Evolutionary conservation across 2,888 invertebrate genomes (phyloP).

Genomic region (Archaeoteleia sp.): DNA sequence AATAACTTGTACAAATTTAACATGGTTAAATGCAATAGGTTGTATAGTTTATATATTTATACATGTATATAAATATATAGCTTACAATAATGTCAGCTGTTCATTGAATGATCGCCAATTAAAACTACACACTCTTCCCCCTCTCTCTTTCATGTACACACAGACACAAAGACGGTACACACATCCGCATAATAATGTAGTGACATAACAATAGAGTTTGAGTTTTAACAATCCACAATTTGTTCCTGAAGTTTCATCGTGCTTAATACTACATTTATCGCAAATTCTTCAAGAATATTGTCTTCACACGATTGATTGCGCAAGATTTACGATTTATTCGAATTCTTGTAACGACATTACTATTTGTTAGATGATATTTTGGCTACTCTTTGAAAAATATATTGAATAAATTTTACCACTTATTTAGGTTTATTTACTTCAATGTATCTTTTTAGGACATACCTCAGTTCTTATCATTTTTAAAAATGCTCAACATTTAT

Average conservation of each 20-base stretch:
- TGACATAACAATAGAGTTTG: conserved; percentile 14
- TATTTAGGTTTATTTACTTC: too few relatives aligned
- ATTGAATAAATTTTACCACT: conserved; percentile 8
- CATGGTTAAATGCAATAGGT: conserved; percentile 31
- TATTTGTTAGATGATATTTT: conserved; percentile 19
- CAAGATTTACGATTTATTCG: conserved; percentile 5
- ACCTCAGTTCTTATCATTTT: too few relatives aligned
- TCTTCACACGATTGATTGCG: conserved; percentile 32
- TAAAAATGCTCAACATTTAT: too few relatives aligned
- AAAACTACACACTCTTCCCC: conserved; percentile 3
- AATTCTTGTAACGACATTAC: conserved; percentile 8
- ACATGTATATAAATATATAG: conserved; percentile 28
- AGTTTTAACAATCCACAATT: conserved; percentile 23
- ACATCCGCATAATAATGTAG: conserved; percentile 1
- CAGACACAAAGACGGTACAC: conserved; percentile 1
- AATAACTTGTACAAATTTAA: conserved; percentile 39
- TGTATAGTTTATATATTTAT: conserved; percentile 20
- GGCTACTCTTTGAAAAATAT: conserved; percentile 35
- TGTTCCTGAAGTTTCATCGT: conserved; percentile 16
- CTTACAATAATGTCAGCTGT: conserved; percentile 22
- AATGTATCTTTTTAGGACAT: too few relatives aligned
- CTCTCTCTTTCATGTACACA: not conserved
- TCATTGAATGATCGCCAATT: conserved; percentile 12
- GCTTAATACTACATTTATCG: conserved; percentile 31
- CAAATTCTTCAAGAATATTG: conserved; percentile 30